Conservation (phyloP, 2,113 vertebrate genomes). For the Halichoerus grypus region DNA sequence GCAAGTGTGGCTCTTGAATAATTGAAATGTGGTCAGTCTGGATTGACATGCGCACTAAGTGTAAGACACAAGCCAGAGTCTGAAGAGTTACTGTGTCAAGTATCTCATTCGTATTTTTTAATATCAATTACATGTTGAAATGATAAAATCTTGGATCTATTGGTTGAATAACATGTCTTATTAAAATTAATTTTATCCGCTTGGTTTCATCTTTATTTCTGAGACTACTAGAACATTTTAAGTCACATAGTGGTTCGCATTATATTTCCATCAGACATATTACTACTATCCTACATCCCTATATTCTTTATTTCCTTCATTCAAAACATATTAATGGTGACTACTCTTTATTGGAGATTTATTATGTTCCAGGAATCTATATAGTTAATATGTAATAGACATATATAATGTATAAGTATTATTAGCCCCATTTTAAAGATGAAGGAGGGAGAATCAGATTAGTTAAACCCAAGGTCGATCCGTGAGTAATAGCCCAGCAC, state of each 20-base stretch:
- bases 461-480: not conserved
- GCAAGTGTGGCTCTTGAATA: not conserved
- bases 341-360: conserved; percentile 6
- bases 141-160: not conserved
- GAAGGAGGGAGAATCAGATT: not conserved
- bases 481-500: not conserved
- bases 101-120: conserved; percentile 7
- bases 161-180: not conserved
- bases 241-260: not conserved
- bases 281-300: not conserved
- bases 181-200: conserved; percentile 11
- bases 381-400: conserved; percentile 6
- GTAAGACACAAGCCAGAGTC: not conserved
- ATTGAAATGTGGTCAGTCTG: not conserved
- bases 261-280: not conserved
- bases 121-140: not conserved
- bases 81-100: conserved; percentile 6
- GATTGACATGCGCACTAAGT: not conserved
- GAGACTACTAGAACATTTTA: not conserved
- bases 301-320: not conserved
- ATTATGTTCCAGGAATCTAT: not conserved
- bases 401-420: not conserved
- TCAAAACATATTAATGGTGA: conserved; percentile 41
- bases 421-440: not conserved
- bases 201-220: conserved; percentile 10